Evolutionary conservation across 2,113 vertebrate species (phyloP).

Genomic region (Psittacula cyanocephala): DNA sequence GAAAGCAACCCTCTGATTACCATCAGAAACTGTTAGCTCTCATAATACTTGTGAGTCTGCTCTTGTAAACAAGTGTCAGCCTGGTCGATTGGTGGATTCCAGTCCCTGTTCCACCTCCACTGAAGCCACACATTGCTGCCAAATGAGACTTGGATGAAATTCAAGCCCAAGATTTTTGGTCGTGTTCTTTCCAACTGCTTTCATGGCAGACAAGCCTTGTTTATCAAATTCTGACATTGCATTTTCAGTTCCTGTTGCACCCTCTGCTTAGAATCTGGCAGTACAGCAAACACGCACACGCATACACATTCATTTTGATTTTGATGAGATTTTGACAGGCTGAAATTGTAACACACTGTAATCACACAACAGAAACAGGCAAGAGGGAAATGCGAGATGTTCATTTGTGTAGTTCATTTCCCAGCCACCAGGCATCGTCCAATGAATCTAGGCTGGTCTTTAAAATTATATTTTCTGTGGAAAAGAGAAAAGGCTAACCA

Average conservation of each 20-base stretch:
- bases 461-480: background rate
- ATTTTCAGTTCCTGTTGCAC: conserved; percentile 1
- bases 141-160: conserved; percentile 6
- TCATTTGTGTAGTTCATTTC: background rate
- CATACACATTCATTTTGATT: background rate
- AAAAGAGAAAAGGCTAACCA: background rate
- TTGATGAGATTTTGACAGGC: background rate
- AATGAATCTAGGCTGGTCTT: background rate
- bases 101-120: background rate
- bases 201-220: background rate
- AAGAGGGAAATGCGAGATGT: background rate
- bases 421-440: background rate
- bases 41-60: background rate
- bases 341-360: background rate
- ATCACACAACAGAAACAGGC: background rate
- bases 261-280: background rate
- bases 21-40: background rate
- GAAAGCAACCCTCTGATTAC: background rate
- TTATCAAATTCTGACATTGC: background rate
- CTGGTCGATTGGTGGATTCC: background rate
- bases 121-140: background rate
- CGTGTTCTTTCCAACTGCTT: background rate
- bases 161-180: background rate
- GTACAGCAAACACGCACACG: background rate
- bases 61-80: background rate